Base-by-base conservation (phyloP, 2,888 invertebrate genomes). In the Galerucella nymphaeae region DNA sequence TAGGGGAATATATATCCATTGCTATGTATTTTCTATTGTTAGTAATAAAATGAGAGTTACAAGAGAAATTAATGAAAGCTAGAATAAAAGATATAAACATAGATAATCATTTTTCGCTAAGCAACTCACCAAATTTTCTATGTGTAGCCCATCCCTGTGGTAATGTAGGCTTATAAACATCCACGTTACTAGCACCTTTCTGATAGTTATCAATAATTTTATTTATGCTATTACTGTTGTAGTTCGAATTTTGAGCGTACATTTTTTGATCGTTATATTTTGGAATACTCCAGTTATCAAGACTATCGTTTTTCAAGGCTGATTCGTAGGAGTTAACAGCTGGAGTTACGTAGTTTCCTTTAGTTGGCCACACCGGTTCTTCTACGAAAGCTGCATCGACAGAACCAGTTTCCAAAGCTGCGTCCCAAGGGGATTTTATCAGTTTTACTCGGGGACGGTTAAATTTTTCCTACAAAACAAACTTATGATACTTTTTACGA, bases 341-440 rank as follows among this genome's bases (percentile, higher is more conserved):
- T 16, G 86, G 85, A 57, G 84, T 84, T 18, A 86, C 86, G 72
- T 82, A 83, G 68, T 82, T 82, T 50, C 83, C 83, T 79, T 80
- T 83, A 1, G 83, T 81, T 5, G 85, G 84, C 84, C 85, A 85
- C 50, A 76, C 73, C 38, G 85, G 85, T 48, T 83, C 82, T 68
- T 90, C 89, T 76, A 90, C 87, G 82, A 93, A 93, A n/a, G 93
- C 93, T 5, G 89, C 87, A 71, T 92, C 92, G 2, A 92, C 92
- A 13, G 90, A 90, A n/a, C 93, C 92, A 20, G 91, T 90, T 83
- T 91, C 90, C 45, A 92, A 83, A n/a, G 93, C 92, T 2, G 92
- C 92, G 80, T 92, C 91, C 92, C 93, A 92, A 0, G 93, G 93
- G 0, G 91, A 90, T 82, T 91, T 90, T 0, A 92, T 86, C 69